Evolutionary conservation across 2,888 invertebrate species (phyloP).

Genomic region (Galeruca laticollis): DNA sequence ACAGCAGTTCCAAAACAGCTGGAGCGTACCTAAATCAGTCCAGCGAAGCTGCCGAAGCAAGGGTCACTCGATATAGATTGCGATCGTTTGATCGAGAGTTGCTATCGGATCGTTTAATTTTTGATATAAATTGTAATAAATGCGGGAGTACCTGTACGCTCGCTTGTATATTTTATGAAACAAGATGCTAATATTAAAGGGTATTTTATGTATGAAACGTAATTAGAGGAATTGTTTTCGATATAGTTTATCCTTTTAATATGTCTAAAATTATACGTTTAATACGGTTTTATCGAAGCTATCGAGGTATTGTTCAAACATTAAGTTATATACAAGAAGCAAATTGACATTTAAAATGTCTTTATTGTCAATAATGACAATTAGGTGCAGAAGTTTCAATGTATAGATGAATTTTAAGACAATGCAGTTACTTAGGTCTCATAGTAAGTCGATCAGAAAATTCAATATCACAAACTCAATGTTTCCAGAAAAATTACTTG

Average conservation of each 20-base stretch:
- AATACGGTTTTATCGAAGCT: not conserved
- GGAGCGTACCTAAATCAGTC: constrained; percentile 35
- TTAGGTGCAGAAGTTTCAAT: no score
- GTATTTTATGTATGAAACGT: not conserved
- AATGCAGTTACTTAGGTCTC: no score
- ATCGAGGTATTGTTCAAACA: not conserved
- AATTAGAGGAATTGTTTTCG: not conserved
- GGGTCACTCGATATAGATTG: constrained; percentile 15
- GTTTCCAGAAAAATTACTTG: no score
- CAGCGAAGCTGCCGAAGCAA: constrained; percentile 19
- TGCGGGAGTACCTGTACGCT: not conserved
- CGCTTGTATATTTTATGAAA: not conserved
- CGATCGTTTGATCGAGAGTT: not conserved
- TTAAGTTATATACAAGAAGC: no score
- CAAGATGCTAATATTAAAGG: not conserved
- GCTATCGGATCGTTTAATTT: constrained; percentile 6
- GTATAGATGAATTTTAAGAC: no score
- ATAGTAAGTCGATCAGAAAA: no score
- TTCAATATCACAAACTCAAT: no score
- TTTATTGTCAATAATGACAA: no score
- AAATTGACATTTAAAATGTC: no score
- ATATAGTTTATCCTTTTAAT: not conserved
- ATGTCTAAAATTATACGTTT: not conserved
- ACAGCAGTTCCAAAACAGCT: constrained; percentile 50
- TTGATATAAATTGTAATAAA: constrained; percentile 17